Evolutionary conservation across 1,140 invertebrate species (phyloP).

Genomic region (Lepidurus couesii): DNA sequence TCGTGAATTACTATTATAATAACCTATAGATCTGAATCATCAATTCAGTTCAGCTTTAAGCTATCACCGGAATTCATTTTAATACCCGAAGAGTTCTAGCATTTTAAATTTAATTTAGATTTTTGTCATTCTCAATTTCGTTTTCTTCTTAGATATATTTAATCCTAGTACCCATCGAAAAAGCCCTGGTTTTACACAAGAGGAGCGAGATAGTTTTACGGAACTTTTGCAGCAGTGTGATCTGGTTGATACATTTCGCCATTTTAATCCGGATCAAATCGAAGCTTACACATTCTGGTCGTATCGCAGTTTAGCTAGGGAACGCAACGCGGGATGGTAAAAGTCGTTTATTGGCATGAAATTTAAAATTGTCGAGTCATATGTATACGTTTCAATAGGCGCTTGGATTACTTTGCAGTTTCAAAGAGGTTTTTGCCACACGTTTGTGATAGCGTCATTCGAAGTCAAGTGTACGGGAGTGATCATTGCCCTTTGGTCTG

Average conservation of each 20-base stretch:
- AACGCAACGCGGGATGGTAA: constrained; percentile 91
- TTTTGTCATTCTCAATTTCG: neutral
- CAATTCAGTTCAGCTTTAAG: no score
- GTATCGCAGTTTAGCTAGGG: constrained; percentile 74
- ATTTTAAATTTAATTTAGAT: neutral
- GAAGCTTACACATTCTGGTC: constrained; percentile 92
- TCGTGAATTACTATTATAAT: no score
- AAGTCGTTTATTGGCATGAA: constrained; percentile 37
- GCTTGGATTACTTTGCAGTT: constrained; percentile 89
- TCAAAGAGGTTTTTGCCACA: constrained; percentile 69
- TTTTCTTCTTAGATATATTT: constrained; percentile 63
- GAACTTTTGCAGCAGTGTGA: constrained; percentile 65
- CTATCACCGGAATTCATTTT: no score
- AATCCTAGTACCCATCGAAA: constrained; percentile 92
- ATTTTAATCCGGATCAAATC: constrained; percentile 77
- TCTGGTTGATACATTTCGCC: constrained; percentile 82
- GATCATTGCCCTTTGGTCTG: constrained; percentile 83
- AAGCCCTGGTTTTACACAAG: constrained; percentile 89
- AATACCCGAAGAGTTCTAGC: no score
- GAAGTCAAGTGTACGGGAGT: constrained; percentile 66
- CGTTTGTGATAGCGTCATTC: constrained; percentile 73
- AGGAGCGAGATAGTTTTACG: constrained; percentile 87
- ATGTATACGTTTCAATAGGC: constrained; percentile 51
- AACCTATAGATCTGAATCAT: no score
- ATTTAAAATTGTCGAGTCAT: no score